Conservation (phyloP, 1,140 invertebrate genomes). For the Brachionus manjavacas region DNA sequence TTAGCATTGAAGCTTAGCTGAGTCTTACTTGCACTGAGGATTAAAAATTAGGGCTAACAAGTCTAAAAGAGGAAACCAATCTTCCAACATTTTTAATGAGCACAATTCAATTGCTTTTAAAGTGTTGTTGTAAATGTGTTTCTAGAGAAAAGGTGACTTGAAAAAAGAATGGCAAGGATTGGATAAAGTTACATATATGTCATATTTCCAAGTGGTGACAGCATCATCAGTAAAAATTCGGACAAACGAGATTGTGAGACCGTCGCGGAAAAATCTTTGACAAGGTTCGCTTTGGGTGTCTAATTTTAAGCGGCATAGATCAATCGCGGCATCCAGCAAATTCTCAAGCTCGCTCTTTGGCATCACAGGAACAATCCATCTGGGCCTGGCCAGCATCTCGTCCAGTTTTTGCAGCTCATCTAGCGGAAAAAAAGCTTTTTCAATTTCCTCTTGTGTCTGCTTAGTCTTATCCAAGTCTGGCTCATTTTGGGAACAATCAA, state of each 20-base stretch:
- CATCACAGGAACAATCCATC: conserved; percentile 93
- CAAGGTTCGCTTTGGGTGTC: conserved; percentile 83
- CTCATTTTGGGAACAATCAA: neutral
- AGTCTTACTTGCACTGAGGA: conserved; percentile 58
- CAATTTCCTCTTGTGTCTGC: neutral
- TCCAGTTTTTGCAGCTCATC: conserved; percentile 30
- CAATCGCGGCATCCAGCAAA: conserved; percentile 79
- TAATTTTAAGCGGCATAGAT: conserved; percentile 73
- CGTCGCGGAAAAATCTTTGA: conserved; percentile 89
- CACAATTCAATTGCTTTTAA: conserved; percentile 83
- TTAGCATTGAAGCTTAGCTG: too few species aligned
- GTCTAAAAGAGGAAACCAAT: conserved; percentile 87
- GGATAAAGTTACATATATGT: conserved; percentile 68
- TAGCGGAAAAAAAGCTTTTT: neutral
- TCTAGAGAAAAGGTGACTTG: conserved; percentile 51
- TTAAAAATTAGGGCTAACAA: conserved; percentile 86
- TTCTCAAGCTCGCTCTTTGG: conserved; percentile 91
- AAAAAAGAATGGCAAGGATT: neutral
- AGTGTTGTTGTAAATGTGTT: conserved; percentile 87
- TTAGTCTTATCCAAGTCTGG: neutral
- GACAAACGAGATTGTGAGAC: conserved; percentile 86
- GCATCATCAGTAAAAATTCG: conserved; percentile 97
- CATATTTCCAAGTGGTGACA: conserved; percentile 91
- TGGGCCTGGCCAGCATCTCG: conserved; percentile 79
- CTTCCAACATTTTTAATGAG: conserved; percentile 79